phyloP scores from a whole-genome alignment of 1,140 invertebrate genomes.

The Rhyacophila brunnea region DNA sequence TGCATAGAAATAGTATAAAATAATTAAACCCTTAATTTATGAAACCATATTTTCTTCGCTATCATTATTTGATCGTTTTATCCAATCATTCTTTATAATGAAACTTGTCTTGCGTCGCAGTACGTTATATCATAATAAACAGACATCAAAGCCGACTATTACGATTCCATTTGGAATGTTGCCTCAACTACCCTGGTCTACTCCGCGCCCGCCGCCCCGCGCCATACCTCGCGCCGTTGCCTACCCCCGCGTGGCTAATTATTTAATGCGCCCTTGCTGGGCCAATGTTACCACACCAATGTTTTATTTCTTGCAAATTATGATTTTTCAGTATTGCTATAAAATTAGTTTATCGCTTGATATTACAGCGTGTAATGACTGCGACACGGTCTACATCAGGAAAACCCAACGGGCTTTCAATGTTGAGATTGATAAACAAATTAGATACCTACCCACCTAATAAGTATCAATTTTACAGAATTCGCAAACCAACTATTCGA shows the following conservation, averaged over 20 bases:
- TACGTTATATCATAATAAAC: slow-evolving; percentile 20
- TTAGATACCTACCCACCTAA: too few species aligned
- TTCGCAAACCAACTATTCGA: too few species aligned
- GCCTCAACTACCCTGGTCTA: background rate
- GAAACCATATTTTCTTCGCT: too few species aligned
- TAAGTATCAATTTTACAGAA: too few species aligned
- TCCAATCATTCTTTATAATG: slow-evolving; percentile 15
- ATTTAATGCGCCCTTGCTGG: slow-evolving; percentile 29
- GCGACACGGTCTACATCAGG: too few species aligned
- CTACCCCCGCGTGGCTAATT: slow-evolving; percentile 26
- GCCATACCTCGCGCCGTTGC: background rate
- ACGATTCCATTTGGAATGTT: slow-evolving; percentile 15
- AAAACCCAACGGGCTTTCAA: too few species aligned
- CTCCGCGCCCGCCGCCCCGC: background rate
- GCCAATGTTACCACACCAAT: background rate
- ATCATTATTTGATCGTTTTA: background rate
- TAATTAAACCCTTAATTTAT: too few species aligned
- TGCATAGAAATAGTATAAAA: too few species aligned
- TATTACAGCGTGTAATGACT: too few species aligned
- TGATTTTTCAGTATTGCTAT: too few species aligned
- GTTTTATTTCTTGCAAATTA: slow-evolving; percentile 1
- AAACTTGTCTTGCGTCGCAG: slow-evolving; percentile 1
- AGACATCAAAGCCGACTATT: slow-evolving; percentile 22
- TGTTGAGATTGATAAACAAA: too few species aligned
- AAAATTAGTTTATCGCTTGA: too few species aligned